phyloP scores from a whole-genome alignment of 35 echinoderm and acorn worm genomes.

The Stichopus chloronotus region DNA sequence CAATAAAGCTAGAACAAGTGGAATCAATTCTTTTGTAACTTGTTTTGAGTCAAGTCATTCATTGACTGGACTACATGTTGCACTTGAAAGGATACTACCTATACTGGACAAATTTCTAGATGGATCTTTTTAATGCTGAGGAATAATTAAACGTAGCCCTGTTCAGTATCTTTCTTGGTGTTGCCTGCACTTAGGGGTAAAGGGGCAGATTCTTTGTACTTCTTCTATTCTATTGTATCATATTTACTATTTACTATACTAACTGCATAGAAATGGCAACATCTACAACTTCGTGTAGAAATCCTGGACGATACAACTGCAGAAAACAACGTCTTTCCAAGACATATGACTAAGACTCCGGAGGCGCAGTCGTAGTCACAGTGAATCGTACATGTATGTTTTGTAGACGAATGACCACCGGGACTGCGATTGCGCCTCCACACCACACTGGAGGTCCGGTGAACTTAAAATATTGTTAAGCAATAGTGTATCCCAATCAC shows the following conservation, averaged over 20 bases:
- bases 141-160: slow-evolving; percentile 31
- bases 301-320: too few species aligned
- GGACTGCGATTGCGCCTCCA: too few species aligned
- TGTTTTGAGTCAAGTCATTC: neutral
- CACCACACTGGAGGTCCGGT: too few species aligned
- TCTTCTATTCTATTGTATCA: slow-evolving; percentile 24
- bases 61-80: neutral
- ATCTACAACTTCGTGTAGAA: neutral
- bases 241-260: neutral
- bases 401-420: too few species aligned
- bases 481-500: too few species aligned
- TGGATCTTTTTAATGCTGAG: slow-evolving; percentile 7
- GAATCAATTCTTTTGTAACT: neutral
- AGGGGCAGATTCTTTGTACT: neutral
- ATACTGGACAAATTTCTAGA: slow-evolving; percentile 42
- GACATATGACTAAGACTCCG: too few species aligned
- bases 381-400: too few species aligned
- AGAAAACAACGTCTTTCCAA: too few species aligned
- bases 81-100: neutral
- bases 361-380: too few species aligned
- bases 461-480: too few species aligned
- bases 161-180: slow-evolving; percentile 16
- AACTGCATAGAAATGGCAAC: slow-evolving; percentile 48
- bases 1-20: neutral
- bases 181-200: neutral